Conservation (phyloP, 2,113 vertebrate genomes). For the Phaethon lepturus region DNA sequence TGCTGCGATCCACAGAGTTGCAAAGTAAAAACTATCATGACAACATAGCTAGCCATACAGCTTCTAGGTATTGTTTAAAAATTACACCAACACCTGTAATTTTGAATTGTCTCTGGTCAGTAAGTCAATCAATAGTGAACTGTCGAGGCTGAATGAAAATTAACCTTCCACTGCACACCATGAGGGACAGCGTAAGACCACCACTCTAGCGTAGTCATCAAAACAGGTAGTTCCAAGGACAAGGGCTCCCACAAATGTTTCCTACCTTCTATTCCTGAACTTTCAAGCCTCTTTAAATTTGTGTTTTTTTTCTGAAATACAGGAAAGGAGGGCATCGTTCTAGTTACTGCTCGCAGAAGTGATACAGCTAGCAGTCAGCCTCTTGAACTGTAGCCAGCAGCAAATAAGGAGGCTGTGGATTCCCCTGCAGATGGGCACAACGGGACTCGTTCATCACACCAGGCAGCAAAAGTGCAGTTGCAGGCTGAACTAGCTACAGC, state of each 20-base stretch:
- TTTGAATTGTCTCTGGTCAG: neutral
- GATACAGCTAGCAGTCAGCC: neutral
- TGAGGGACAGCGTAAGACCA: fast-evolving
- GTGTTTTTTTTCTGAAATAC: neutral
- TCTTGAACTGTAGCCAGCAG: neutral
- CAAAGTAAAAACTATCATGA: neutral
- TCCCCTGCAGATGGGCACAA: neutral
- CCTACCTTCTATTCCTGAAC: neutral
- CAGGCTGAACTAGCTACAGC: neutral
- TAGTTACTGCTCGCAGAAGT: neutral
- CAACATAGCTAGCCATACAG: neutral
- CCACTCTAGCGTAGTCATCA: neutral
- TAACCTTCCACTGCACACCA: neutral
- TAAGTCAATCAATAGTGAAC: neutral
- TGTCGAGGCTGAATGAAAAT: neutral
- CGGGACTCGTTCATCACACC: neutral
- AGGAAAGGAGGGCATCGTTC: neutral
- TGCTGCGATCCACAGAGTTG: neutral
- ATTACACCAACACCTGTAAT: neutral
- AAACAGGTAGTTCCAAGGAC: neutral
- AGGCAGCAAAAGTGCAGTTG: neutral
- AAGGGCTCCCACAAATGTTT: neutral
- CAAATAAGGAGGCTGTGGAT: neutral
- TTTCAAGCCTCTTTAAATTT: neutral
- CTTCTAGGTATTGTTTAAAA: neutral